Conservation (phyloP, 64 coral and sea anemone genomes). For the Actinia equina region DNA sequence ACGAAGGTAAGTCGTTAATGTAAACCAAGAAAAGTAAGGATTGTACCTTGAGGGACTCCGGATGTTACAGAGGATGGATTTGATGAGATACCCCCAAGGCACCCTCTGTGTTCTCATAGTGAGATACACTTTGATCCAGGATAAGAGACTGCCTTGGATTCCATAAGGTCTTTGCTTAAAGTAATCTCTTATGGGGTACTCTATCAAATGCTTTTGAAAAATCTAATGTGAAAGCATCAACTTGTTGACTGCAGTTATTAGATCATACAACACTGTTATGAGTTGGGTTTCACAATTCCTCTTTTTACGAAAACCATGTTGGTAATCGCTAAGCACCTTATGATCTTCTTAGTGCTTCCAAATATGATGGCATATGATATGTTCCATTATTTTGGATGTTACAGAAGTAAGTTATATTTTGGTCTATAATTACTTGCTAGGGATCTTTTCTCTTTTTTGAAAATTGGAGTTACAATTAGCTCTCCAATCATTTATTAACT, state of each 20-base stretch:
- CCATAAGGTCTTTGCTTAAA: constrained; percentile 30
- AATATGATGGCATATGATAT: constrained; percentile 26
- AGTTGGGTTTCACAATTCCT: constrained; percentile 41
- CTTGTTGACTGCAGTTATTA: constrained; percentile 31
- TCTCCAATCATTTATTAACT: not conserved
- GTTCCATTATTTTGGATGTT: constrained; percentile 15
- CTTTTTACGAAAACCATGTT: constrained; percentile 25
- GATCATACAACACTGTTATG: constrained; percentile 1
- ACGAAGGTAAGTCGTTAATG: no score
- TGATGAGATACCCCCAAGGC: constrained; percentile 20
- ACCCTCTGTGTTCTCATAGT: constrained; percentile 32
- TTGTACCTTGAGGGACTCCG: no score
- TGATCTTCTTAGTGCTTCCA: not conserved
- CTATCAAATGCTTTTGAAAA: not conserved
- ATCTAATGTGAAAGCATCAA: constrained; percentile 9
- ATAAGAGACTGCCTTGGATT: constrained; percentile 16
- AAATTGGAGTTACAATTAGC: constrained; percentile 24
- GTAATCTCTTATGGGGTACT: constrained; percentile 23
- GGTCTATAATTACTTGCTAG: constrained; percentile 9
- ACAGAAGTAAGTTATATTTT: constrained; percentile 24
- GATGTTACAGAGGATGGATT: constrained; percentile 9
- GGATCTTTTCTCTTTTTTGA: constrained; percentile 15
- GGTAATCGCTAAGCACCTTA: not conserved
- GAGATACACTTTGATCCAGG: constrained; percentile 27
- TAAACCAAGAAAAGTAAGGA: no score